Evolutionary conservation across 1,140 invertebrate species (phyloP), one percentile per base, ranked within the genome.

Genomic region (Brachionus plicatilis): DNA sequence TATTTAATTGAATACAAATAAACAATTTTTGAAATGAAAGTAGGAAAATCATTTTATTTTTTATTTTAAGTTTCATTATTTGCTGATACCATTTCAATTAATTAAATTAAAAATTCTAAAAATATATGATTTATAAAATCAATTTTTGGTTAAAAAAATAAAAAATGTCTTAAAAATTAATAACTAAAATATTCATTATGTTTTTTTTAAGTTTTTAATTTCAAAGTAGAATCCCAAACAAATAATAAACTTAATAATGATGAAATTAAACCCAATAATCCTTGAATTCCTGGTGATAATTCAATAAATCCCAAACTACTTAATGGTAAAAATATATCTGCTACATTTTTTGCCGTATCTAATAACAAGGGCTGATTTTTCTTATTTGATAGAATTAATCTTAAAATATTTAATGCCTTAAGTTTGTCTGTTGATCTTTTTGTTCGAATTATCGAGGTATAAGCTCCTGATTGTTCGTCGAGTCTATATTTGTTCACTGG

Each of bases 281-380:
- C 94, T 85, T 95, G 91, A 65, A 92, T 91, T 84, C 93, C 92
- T 7, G 94, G 93, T 85, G 92, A 94, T 1, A 95, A 88, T 86
- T 93, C 93, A 0, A 93, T 91, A 87, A 93, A 92, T 0, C 94
- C 94, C 84, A 95, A 89, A 66, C 93, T 92, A 79, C 93, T 93
- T 65, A 95, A 89, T 1, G 94, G 94, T 87, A 96, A 93, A 82
- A 94, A 93, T 43, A 95, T 87, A 88, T 96, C 95, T 90, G 93
- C 94, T n/a, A 91, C 88, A 91, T 96, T 95, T 88, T 95, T 95
- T 3, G 94, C 85, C 3, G 93, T 93, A 89, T 96, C 94, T 68
- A 95, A 90, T 84, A 93, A 89, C 4, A 95, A 89, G 2, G 88
- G 87, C 27, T 86, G 85, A 84, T 88, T 89, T 53, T 88, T 86